These are phyloP conservation scores for Leptodactylus fuscus DNA, from an alignment of 2,113 vertebrate species.

Conservation along the genomic window DNA sequence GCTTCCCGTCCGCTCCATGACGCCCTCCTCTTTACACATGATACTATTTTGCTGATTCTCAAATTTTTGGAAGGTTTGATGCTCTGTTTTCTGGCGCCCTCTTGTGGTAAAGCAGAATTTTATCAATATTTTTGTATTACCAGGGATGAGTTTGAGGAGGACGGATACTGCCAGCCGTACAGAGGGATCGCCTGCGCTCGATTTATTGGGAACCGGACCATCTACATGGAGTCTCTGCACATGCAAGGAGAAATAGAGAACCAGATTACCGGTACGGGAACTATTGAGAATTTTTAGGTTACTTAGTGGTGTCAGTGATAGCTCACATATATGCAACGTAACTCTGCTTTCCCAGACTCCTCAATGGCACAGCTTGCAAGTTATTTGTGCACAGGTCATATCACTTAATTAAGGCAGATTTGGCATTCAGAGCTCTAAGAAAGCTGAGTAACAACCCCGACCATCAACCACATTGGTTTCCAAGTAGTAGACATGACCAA, in stretches of 20 bases:
- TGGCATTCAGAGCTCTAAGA: background rate
- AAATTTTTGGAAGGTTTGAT: background rate
- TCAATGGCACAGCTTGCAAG: no score
- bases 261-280: slow-evolving; percentile 91
- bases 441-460: no score
- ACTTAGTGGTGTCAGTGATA: background rate
- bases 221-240: slow-evolving; percentile 97
- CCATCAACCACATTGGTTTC: background rate
- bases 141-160: slow-evolving; percentile 93
- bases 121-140: slow-evolving; percentile 38
- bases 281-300: background rate
- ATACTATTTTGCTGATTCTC: background rate
- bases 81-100: slow-evolving; percentile 65
- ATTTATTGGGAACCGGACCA: slow-evolving; percentile 95
- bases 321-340: background rate
- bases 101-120: slow-evolving; percentile 64
- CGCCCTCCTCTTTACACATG: background rate
- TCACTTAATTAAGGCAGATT: background rate
- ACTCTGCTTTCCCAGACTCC: background rate
- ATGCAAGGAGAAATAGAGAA: slow-evolving; percentile 99
- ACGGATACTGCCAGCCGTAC: slow-evolving; percentile 98
- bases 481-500: background rate
- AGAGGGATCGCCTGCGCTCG: slow-evolving; percentile 96
- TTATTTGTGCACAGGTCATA: background rate
- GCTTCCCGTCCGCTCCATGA: no score